Evolutionary conservation across 2,888 invertebrate genomes (phyloP), one percentile per base, ranked within the genome.

Genomic region (Malacosoma neustria): DNA sequence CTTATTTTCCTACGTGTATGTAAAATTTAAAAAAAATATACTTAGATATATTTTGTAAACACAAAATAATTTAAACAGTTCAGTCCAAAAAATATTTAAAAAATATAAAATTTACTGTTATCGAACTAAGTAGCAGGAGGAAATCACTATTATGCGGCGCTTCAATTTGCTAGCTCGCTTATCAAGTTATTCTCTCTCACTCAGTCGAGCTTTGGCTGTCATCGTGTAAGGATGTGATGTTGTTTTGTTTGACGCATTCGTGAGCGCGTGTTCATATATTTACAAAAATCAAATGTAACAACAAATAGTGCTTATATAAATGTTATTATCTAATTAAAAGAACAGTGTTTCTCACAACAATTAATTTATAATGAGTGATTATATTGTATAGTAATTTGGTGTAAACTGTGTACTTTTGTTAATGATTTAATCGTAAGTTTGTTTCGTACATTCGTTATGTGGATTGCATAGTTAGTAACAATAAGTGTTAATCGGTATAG

Each of bases 401-500:
- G 38, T 9, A 22, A 22, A 22, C n/a, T n/a, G n/a, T n/a, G n/a
- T n/a, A n/a, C n/a, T n/a, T n/a, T 22, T 22, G 5, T 22, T 22
- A 9, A 22, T 22, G 22, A 5, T 38, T 40, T 42, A 49, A 52
- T 49, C 47, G 45, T 52, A 43, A 7, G 22, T 22, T 22, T 9
- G 22, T 22, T 22, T 62, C 57, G 50, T 52, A 54, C 43, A 37
- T 45, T 57, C 50, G 67, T 58, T 54, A 69, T 75, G 70, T 61
- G 72, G 68, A 66, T 62, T 62, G 60, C 47, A 49, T 60, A 53
- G 62, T 60, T 68, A 65, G 48, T 70, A 57, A 55, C 46, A 62
- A 61, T 69, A 71, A 64, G 58, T 60, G 59, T 46, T 64, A 71
- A 72, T 73, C 70, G 64, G 62, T 54, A 61, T 44, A 48, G 48